phyloP scores from a whole-genome alignment of 2,888 invertebrate genomes.

The Homarus gammarus region DNA sequence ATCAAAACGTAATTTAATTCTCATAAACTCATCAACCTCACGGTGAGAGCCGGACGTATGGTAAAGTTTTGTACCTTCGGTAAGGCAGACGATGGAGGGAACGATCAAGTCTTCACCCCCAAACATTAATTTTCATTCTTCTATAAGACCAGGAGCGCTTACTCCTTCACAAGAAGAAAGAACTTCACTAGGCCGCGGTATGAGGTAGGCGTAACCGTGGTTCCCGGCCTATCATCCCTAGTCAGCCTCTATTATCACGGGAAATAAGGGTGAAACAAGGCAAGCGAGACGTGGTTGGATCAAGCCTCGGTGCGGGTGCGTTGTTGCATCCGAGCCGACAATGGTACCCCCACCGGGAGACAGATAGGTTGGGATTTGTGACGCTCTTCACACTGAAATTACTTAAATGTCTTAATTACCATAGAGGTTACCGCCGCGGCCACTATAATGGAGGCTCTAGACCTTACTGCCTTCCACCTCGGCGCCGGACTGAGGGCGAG shows the following conservation, averaged over 20 bases:
- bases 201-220: neutral
- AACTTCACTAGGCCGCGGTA: neutral
- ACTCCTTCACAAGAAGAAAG: conserved; percentile 25
- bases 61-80: neutral
- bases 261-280: neutral
- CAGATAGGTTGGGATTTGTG: conserved; percentile 47
- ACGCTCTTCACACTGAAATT: conserved; percentile 42
- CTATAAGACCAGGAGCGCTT: conserved; percentile 31
- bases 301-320: neutral
- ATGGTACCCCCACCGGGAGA: conserved; percentile 37
- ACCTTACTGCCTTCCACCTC: conserved; percentile 19
- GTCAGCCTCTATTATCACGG: neutral
- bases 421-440: conserved; percentile 20
- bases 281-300: neutral
- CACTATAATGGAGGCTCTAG: neutral
- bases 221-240: neutral
- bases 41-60: neutral
- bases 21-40: too few relatives aligned
- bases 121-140: conserved; percentile 28
- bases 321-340: conserved; percentile 12
- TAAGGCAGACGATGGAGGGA: neutral
- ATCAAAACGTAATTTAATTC: too few relatives aligned
- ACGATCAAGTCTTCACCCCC: neutral
- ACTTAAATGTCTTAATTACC: conserved; percentile 61
- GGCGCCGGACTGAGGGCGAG: neutral